These are phyloP conservation scores for Trachurus trachurus DNA, from an alignment of 2,797 vertebrate species.

Conservation along the genomic window DNA sequence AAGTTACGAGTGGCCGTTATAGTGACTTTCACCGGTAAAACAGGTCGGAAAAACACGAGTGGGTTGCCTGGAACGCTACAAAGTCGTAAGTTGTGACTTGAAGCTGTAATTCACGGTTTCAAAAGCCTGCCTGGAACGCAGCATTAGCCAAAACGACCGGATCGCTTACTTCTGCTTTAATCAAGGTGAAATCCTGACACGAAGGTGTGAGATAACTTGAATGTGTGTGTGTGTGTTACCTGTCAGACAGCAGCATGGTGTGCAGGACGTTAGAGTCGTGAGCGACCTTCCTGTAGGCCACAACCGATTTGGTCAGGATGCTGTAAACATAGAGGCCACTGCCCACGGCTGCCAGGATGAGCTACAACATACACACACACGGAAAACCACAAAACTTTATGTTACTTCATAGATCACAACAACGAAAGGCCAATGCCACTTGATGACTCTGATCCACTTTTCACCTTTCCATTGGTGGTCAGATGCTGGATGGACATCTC, in stretches of 20 bases:
- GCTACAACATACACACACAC: conserved; percentile 71
- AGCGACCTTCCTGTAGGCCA: conserved; percentile 93
- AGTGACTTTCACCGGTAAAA: no score
- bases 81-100: no score
- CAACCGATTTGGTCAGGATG: conserved; percentile 88
- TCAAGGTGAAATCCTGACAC: no score
- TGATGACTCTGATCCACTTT: neutral
- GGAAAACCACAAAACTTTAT: neutral
- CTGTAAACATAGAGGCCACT: conserved; percentile 95
- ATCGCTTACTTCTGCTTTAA: no score
- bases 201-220: no score
- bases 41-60: no score
- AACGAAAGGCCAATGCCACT: neutral
- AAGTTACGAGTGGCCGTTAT: no score
- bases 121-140: no score
- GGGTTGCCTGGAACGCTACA: no score
- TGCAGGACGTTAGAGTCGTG: conserved; percentile 95
- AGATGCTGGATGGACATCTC: conserved; percentile 94
- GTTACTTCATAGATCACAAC: neutral
- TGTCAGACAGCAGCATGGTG: conserved; percentile 89
- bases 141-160: no score
- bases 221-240: conserved; percentile 76
- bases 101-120: no score
- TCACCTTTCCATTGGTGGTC: conserved; percentile 92
- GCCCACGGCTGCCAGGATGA: conserved; percentile 93